phyloP scores from a whole-genome alignment of 2,113 vertebrate genomes.

The Cranoglanis bouderius region DNA sequence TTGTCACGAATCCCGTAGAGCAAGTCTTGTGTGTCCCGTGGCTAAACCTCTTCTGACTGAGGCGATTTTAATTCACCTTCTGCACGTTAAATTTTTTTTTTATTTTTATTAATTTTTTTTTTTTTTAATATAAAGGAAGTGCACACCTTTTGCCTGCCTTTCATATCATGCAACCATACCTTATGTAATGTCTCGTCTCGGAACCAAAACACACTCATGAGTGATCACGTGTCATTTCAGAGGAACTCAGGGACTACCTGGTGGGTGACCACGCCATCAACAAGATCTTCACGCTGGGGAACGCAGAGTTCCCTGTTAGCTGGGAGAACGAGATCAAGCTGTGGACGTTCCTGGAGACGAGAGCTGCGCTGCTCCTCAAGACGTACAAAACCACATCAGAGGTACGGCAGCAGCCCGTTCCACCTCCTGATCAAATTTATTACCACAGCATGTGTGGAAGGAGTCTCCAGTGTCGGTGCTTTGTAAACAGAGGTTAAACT shows the following conservation, averaged over 20 bases:
- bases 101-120: too few relatives aligned
- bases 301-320: slow-evolving; percentile 92
- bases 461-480: too few relatives aligned
- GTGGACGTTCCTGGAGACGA: slow-evolving; percentile 96
- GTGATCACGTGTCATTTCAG: slow-evolving; percentile 68
- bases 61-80: slow-evolving; percentile 56
- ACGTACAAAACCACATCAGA: slow-evolving; percentile 89
- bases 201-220: slow-evolving; percentile 32
- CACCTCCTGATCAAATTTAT: neutral
- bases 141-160: slow-evolving; percentile 38
- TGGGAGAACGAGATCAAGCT: slow-evolving; percentile 98
- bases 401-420: slow-evolving; percentile 63
- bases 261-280: slow-evolving; percentile 88
- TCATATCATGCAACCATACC: slow-evolving; percentile 55
- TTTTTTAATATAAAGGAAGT: too few relatives aligned
- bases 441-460: too few relatives aligned
- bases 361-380: slow-evolving; percentile 91
- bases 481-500: too few relatives aligned
- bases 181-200: slow-evolving; percentile 6
- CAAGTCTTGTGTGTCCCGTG: slow-evolving; percentile 60
- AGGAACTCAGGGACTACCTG: slow-evolving; percentile 91
- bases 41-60: slow-evolving; percentile 57
- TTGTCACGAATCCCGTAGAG: slow-evolving; percentile 62
- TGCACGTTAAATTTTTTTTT: slow-evolving; percentile 36
- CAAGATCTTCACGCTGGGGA: slow-evolving; percentile 94